Evolutionary conservation across 2,797 vertebrate species (phyloP).

Genomic region (Pseudotriccus pelzelni): DNA sequence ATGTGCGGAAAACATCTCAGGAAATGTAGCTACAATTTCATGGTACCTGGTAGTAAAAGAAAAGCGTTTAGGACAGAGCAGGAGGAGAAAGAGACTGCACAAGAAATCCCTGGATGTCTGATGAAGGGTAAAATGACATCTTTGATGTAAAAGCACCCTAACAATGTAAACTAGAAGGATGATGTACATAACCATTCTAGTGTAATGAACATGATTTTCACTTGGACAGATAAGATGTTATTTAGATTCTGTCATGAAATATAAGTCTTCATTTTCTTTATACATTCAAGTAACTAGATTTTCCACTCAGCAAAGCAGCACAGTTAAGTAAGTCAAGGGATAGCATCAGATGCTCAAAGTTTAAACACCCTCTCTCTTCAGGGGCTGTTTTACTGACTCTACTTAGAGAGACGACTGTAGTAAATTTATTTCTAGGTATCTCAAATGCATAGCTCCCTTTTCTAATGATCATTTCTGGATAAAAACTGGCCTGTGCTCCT

Average conservation of each 20-base stretch:
- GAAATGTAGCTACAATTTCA: not conserved
- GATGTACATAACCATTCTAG: slow-evolving; percentile 57
- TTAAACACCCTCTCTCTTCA: slow-evolving; percentile 5
- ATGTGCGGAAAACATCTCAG: not conserved
- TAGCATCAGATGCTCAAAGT: not conserved
- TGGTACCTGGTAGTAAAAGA: not conserved
- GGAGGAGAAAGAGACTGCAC: not conserved
- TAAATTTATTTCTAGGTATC: not conserved
- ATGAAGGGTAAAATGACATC: slow-evolving; percentile 50
- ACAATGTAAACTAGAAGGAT: slow-evolving; percentile 61
- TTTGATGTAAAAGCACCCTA: slow-evolving; percentile 63
- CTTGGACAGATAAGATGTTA: slow-evolving; percentile 62
- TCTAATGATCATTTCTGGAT: not conserved
- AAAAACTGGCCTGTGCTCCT: not conserved
- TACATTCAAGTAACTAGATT: slow-evolving; percentile 48
- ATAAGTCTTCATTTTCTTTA: slow-evolving; percentile 53
- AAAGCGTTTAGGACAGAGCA: not conserved
- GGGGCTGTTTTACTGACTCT: not conserved
- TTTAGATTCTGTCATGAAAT: slow-evolving; percentile 65
- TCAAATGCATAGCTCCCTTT: not conserved
- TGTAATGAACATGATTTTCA: slow-evolving; percentile 58
- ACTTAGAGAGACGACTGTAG: not conserved
- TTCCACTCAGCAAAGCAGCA: slow-evolving; percentile 63
- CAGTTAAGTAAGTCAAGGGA: not conserved
- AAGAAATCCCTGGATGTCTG: not conserved